Base-by-base conservation (phyloP, 1,140 invertebrate species). In the Eciton burchellii region DNA sequence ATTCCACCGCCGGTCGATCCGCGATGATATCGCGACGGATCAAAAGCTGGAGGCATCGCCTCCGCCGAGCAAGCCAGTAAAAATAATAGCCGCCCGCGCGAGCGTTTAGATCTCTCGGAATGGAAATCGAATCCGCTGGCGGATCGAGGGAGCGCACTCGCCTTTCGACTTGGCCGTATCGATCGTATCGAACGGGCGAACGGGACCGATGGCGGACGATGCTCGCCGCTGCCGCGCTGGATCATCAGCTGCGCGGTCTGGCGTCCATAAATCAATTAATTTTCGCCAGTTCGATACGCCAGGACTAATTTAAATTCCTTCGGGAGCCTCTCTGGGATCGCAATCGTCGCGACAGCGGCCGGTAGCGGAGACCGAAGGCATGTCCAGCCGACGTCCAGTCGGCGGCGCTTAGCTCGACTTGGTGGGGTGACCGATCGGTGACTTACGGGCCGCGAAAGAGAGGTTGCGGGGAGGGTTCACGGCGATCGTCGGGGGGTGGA, bases 281-380 rank as follows among this genome's bases (percentile, higher is more conserved):
- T 93, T 93, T 91, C 92, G 91, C 91, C 91, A 90, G 91, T 92
- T 92, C 90, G 91, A 93, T 93, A 91, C 90, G 89, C 89, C 85
- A 86, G 89, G 63, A 62, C 87, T 93, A 92, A 93, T 93, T 93
- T 93, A 93, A 93, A 93, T 93, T 93, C 92, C 92, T 93, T 92
- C 90, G 88, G 91, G 89, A 92, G 90, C 81, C 87, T 88, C 26
- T 24, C 12, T 6, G 35, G 35, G 35, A 35, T 86, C 81, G 89
- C 87, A 89, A 90, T 90, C 85, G 89, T 90, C 84, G 90, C 86
- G 72, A 62, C 57, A n/a, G n/a, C 11, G 35, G 35, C 47, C 43
- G 41, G 57, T 26, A 57, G 54, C 2, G 6, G 16, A 79, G 60
- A 45, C 56, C 29, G 60, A 84, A 87, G 86, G 71, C 84, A 70